Evolutionary conservation across 2,113 vertebrate species (phyloP).

Genomic region (Euleptes europaea): DNA sequence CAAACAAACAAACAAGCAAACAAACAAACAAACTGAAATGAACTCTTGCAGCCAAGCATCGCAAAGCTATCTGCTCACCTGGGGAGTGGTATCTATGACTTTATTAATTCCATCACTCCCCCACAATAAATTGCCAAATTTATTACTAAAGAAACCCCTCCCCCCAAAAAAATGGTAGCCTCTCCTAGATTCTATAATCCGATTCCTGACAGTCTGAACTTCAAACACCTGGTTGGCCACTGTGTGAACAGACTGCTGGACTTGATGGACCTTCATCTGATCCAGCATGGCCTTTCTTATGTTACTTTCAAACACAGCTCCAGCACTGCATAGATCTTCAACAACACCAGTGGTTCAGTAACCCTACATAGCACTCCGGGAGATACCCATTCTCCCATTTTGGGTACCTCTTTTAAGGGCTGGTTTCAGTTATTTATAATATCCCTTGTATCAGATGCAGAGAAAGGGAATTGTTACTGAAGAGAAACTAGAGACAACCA

Average conservation of each 20-base stretch:
- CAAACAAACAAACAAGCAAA: background rate
- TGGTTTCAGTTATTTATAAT: background rate
- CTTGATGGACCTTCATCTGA: too few species aligned
- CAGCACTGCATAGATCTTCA: background rate
- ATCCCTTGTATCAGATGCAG: background rate
- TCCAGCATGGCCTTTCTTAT: too few species aligned
- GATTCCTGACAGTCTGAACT: background rate
- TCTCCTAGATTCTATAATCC: background rate
- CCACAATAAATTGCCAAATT: background rate
- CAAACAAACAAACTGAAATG: background rate
- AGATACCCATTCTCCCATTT: background rate
- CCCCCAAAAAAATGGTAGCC: too few species aligned
- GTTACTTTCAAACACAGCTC: too few species aligned
- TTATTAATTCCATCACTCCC: background rate
- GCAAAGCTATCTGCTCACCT: background rate
- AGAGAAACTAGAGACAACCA: background rate
- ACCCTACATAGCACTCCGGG: background rate
- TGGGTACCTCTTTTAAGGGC: background rate
- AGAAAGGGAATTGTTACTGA: background rate
- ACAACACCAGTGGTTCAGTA: background rate
- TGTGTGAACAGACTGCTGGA: too few species aligned
- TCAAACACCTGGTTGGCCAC: too few species aligned
- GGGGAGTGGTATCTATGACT: too few species aligned
- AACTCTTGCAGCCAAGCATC: background rate
- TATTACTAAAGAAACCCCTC: too few species aligned